A percentile compares a stretch with the other conserved stretches of the same genome.
phyloP scores from a whole-genome alignment of 2,113 vertebrate genomes.

The Trinectes maculatus region DNA sequence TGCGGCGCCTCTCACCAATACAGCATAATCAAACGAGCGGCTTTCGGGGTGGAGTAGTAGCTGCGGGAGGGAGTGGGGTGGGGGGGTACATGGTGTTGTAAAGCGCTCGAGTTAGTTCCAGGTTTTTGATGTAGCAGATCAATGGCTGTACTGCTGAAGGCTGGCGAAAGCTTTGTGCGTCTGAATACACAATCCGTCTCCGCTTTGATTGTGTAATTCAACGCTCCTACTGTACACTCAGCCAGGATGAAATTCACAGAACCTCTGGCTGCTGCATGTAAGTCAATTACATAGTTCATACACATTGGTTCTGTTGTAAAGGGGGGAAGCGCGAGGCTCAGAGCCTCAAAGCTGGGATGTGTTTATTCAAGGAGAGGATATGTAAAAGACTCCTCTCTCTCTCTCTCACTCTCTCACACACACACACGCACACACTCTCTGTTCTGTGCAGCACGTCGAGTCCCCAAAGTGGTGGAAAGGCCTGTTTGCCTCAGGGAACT shows the following conservation, averaged over 20 bases:
- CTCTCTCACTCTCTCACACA: conserved; percentile 45
- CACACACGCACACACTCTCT: too few species aligned
- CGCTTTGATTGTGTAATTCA: conserved; percentile 49
- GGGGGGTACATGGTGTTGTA: too few species aligned
- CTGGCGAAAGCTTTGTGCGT: conserved; percentile 24
- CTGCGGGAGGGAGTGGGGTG: too few species aligned
- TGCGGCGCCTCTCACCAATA: conserved; percentile 6
- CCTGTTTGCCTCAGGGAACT: conserved; percentile 48
- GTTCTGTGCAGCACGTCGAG: conserved; percentile 14
- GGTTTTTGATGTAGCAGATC: conserved; percentile 61
- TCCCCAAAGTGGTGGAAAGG: conserved; percentile 53
- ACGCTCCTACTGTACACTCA: conserved; percentile 39
- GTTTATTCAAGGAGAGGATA: conserved; percentile 56
- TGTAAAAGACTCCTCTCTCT: conserved; percentile 50
- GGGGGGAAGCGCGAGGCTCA: conserved; percentile 38
- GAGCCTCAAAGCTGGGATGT: conserved; percentile 57
- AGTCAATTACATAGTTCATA: conserved; percentile 70
- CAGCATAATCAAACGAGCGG: conserved; percentile 37
- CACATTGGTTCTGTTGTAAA: conserved; percentile 46
- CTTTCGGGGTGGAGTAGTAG: not conserved
- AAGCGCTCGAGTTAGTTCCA: conserved; percentile 21
- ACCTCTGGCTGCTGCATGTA: conserved; percentile 59
- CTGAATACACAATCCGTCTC: conserved; percentile 27
- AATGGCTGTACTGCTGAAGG: conserved; percentile 32
- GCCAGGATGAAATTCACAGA: conserved; percentile 50